These are phyloP conservation scores for Orthonevra nobilis DNA, from an alignment of 2,888 invertebrate species.

Conservation along the genomic window DNA sequence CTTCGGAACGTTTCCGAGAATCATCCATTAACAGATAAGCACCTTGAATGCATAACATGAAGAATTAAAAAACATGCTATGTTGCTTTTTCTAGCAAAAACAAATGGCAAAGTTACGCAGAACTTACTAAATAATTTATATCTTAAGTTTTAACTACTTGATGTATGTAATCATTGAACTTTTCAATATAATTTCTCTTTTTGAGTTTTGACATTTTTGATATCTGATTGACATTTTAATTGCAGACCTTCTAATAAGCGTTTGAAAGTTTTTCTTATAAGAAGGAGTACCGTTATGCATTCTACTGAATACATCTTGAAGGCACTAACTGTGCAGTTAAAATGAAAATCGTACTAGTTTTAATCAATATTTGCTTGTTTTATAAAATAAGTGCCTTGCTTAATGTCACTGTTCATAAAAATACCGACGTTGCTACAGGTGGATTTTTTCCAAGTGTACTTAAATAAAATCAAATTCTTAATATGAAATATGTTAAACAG, in stretches of 20 bases:
- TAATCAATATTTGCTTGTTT: background rate
- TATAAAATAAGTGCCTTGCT: background rate
- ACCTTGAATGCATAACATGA: no score
- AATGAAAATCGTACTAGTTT: slow-evolving; percentile 27
- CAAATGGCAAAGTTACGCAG: no score
- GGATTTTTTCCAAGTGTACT: background rate
- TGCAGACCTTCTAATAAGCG: slow-evolving; percentile 15
- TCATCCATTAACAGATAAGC: no score
- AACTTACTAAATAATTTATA: no score
- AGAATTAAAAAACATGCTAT: no score
- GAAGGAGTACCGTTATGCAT: no score
- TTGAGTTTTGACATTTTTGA: slow-evolving; percentile 28
- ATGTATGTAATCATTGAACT: background rate
- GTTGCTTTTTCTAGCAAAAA: no score
- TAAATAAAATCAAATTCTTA: background rate
- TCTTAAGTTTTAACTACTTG: no score
- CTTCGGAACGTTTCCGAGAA: no score
- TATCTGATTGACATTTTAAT: slow-evolving; percentile 50
- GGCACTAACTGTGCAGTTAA: background rate
- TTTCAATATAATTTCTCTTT: slow-evolving; percentile 28
- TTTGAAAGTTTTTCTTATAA: no score
- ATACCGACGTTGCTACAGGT: slow-evolving; percentile 44
- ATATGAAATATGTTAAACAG: slow-evolving; percentile 65
- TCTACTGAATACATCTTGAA: no score
- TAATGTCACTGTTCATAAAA: slow-evolving; percentile 7